A percentile compares a stretch with the other conserved stretches of the same genome.
Evolutionary conservation across 2,113 vertebrate genomes (phyloP).

Genomic region (Amblyornis subalaris): DNA sequence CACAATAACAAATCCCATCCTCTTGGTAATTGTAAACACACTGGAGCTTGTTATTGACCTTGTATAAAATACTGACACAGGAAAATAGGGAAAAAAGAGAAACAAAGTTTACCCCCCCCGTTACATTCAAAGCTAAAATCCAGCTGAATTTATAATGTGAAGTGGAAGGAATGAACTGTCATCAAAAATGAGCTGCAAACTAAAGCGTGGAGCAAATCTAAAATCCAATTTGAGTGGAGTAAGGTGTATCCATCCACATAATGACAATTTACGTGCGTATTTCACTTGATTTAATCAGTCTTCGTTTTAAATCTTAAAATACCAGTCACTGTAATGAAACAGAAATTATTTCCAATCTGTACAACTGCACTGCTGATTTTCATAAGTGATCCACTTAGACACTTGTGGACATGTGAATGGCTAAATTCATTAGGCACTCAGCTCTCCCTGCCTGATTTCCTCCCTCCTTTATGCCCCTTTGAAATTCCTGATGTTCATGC

Average conservation of each 20-base stretch:
- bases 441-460: not conserved
- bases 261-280: conserved; percentile 17
- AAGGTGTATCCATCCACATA: conserved; percentile 20
- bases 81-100: not conserved
- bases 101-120: not conserved
- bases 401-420: not conserved
- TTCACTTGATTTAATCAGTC: conserved; percentile 28
- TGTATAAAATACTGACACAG: conserved; percentile 50
- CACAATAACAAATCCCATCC: conserved; percentile 70
- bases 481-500: not conserved
- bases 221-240: conserved; percentile 29
- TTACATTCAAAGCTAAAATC: not conserved
- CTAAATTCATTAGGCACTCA: not conserved
- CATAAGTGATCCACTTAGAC: not conserved
- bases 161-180: not conserved
- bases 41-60: conserved; percentile 71
- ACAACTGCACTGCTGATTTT: not conserved
- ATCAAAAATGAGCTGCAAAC: not conserved
- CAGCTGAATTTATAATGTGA: not conserved
- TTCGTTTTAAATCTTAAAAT: conserved; percentile 5
- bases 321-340: not conserved
- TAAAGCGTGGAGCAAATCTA: conserved; percentile 31
- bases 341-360: conserved; percentile 33
- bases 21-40: conserved; percentile 70
- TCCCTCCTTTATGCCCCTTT: not conserved